Evolutionary conservation across 2,888 invertebrate species (phyloP).

Genomic region (Drosophila prostipennis): DNA sequence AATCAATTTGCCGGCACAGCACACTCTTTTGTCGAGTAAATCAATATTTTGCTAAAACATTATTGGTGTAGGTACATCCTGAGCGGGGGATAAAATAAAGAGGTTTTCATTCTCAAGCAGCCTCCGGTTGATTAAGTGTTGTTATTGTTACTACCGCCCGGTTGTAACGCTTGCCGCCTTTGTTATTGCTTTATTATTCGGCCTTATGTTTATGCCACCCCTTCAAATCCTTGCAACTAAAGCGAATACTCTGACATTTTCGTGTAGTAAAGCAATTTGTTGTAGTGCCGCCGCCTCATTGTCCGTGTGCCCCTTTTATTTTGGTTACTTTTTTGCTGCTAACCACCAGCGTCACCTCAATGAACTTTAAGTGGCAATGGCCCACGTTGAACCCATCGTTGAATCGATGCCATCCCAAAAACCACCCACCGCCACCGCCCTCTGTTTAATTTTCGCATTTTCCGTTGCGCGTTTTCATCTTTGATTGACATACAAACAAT

Average conservation of each 20-base stretch:
- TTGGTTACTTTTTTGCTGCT: slow-evolving; percentile 12
- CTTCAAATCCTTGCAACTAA: slow-evolving; percentile 30
- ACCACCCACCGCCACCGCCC: slow-evolving; percentile 23
- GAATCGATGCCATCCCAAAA: not conserved
- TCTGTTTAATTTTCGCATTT: slow-evolving; percentile 81
- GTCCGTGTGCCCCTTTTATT: slow-evolving; percentile 44
- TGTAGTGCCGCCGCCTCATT: slow-evolving; percentile 59
- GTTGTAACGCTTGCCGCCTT: too few species aligned
- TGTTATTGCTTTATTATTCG: slow-evolving; percentile 50
- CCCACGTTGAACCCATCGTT: slow-evolving; percentile 25
- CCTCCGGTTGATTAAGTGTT: slow-evolving; percentile 45
- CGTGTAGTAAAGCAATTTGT: slow-evolving; percentile 71
- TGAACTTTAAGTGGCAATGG: slow-evolving; percentile 67
- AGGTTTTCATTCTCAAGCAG: slow-evolving; percentile 48
- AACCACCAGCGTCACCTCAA: slow-evolving; percentile 72
- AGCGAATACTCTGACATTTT: slow-evolving; percentile 64
- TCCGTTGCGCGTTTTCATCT: slow-evolving; percentile 75
- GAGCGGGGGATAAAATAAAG: slow-evolving; percentile 29
- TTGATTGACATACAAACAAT: slow-evolving; percentile 81
- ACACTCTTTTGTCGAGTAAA: slow-evolving; percentile 1
- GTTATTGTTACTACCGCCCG: slow-evolving; percentile 34
- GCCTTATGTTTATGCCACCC: slow-evolving; percentile 66
- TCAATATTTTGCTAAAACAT: slow-evolving; percentile 33
- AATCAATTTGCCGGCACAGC: not conserved
- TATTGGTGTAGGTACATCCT: slow-evolving; percentile 12